Conservation (phyloP, 1,140 invertebrate genomes). For the Trichoplusia ni region DNA sequence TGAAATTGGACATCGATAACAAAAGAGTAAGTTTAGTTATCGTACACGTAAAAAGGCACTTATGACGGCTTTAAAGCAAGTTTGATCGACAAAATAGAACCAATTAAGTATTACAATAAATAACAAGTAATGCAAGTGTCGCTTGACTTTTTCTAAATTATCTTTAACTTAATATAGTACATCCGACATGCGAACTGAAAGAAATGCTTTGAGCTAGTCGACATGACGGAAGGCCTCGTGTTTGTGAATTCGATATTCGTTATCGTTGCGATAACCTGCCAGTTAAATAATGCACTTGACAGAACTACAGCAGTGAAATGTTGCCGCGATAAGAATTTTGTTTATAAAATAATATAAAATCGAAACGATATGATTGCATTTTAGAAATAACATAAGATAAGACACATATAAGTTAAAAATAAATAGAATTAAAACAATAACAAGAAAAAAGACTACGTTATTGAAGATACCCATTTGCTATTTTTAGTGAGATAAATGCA, state of each 20-base stretch:
- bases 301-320: too few relatives aligned
- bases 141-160: too few relatives aligned
- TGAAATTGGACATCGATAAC: slow-evolving; percentile 4
- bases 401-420: too few relatives aligned
- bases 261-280: background rate
- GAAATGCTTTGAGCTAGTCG: slow-evolving; percentile 1
- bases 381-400: background rate
- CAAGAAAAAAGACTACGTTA: background rate
- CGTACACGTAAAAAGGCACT: slow-evolving; percentile 13
- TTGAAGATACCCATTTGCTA: slow-evolving; percentile 9
- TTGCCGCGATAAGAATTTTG: background rate
- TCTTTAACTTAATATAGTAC: background rate
- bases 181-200: background rate
- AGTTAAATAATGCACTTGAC: background rate
- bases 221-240: background rate
- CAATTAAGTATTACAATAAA: background rate
- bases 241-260: background rate
- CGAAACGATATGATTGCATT: background rate
- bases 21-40: slow-evolving; percentile 3
- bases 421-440: background rate
- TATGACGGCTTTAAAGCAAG: background rate
- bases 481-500: background rate
- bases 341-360: background rate
- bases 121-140: background rate
- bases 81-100: background rate